Percentiles rank a stretch among this genome's conserved stretches.
Evolutionary conservation across 2,888 invertebrate genomes (phyloP).

Genomic region (Caenorhabditis wallacei): DNA sequence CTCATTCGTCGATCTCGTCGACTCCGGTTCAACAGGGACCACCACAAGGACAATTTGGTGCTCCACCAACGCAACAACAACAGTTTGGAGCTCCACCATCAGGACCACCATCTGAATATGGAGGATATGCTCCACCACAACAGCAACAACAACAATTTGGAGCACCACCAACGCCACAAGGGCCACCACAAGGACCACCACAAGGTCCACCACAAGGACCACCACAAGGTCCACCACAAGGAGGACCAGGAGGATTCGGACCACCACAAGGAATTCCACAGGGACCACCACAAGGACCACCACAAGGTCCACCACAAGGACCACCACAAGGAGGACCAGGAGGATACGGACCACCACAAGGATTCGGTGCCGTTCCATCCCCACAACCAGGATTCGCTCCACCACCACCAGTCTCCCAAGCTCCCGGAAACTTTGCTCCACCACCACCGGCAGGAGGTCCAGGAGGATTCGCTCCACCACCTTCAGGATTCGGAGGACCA

Average conservation of each 20-base stretch:
- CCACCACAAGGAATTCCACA: conserved; percentile 49
- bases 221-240: conserved; percentile 44
- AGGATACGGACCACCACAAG: conserved; percentile 44
- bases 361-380: conserved; percentile 48
- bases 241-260: conserved; percentile 37
- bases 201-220: conserved; percentile 22
- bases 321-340: conserved; percentile 40
- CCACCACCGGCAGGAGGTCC: conserved; percentile 33
- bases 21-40: conserved; percentile 66
- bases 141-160: conserved; percentile 38
- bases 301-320: conserved; percentile 43
- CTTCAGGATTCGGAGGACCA: conserved; percentile 39
- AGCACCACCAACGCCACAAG: conserved; percentile 22
- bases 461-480: conserved; percentile 60
- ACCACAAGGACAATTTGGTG: conserved; percentile 34
- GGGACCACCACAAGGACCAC: conserved; percentile 34
- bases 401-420: conserved; percentile 46
- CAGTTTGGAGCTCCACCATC: conserved; percentile 54
- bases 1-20: conserved; percentile 68
- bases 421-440: conserved; percentile 56
- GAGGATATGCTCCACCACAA: conserved; percentile 40
- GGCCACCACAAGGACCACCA: conserved; percentile 37
- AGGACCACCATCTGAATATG: conserved; percentile 48
- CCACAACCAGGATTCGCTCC: conserved; percentile 42
- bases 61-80: conserved; percentile 41